Evolutionary conservation across 2,113 vertebrate species (phyloP), one percentile per base, ranked within the genome.

Genomic region (Dipodomys merriami): DNA sequence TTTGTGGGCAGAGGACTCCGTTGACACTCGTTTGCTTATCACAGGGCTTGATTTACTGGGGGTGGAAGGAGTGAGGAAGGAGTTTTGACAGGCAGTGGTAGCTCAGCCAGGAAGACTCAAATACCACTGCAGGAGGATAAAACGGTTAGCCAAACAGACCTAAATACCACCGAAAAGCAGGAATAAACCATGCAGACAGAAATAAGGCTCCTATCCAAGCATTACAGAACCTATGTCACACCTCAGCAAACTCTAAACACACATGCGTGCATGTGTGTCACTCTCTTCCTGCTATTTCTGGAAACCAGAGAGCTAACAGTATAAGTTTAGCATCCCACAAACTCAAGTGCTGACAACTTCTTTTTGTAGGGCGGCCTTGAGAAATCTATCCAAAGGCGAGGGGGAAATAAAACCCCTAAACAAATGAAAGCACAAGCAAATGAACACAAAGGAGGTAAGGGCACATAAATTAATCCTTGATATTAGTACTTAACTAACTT

Each of bases 131-230:
- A 25, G 0, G 46, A 90, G 91, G 83, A 94, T 94, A 78, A 95
- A 94, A 94, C 76, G 27, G 33, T 95, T 72, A 97, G 94, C 76
- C 93, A 95, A 94, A 92, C 57, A 96, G 94, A 92, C 84, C 84
- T 83, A 96, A 97, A 95, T 95, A 95, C 93, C 93, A 79, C 62
- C 7, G 49, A 86, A 90, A 94, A 81, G 90, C 93, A 94, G 86
- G 83, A 91, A 84, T 96, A 91, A 96, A 95, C 90, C 92, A 95
- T 53, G 72, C 68, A 78, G 96, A 97, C 96, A 96, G 96, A 77
- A 91, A 84, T 57, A 80, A 91, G 96, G 96, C 96, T 96, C 79
- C 23, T 2, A 2, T 97, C 96, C 96, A 97, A 96, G 82, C 79
- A 93, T 90, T 86, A 91, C 93, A 94, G 83, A 92, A 79, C 93